phyloP scores from a whole-genome alignment of 2,113 vertebrate genomes.

The Pseudopipra pipra region DNA sequence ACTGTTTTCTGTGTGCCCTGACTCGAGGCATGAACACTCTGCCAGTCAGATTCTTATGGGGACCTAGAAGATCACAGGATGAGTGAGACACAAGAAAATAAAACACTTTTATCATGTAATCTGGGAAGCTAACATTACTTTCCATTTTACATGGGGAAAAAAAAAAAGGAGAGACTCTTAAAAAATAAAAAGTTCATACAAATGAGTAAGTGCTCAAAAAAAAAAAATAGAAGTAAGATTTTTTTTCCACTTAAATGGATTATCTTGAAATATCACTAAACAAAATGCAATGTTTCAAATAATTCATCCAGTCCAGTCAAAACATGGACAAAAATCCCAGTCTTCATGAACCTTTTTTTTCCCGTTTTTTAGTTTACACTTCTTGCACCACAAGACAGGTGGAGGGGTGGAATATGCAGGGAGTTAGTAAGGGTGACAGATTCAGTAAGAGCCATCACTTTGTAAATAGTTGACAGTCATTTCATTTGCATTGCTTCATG shows the following conservation, averaged over 20 bases:
- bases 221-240: rapidly evolving
- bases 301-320: neutral
- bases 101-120: neutral
- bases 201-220: neutral
- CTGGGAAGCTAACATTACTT: rapidly evolving
- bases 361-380: neutral
- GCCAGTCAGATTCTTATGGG: neutral
- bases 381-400: neutral
- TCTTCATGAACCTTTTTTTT: neutral
- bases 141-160: neutral
- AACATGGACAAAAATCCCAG: neutral
- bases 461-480: neutral
- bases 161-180: neutral
- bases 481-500: neutral
- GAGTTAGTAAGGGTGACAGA: neutral
- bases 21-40: neutral
- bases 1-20: neutral
- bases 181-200: neutral
- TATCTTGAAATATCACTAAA: neutral
- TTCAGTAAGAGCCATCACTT: neutral
- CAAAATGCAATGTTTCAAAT: neutral
- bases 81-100: neutral
- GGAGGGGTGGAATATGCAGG: neutral
- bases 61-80: neutral
- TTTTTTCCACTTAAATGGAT: neutral